These are phyloP conservation scores for Tapera naevia DNA, from an alignment of 2,797 vertebrate species.

Conservation along the genomic window DNA sequence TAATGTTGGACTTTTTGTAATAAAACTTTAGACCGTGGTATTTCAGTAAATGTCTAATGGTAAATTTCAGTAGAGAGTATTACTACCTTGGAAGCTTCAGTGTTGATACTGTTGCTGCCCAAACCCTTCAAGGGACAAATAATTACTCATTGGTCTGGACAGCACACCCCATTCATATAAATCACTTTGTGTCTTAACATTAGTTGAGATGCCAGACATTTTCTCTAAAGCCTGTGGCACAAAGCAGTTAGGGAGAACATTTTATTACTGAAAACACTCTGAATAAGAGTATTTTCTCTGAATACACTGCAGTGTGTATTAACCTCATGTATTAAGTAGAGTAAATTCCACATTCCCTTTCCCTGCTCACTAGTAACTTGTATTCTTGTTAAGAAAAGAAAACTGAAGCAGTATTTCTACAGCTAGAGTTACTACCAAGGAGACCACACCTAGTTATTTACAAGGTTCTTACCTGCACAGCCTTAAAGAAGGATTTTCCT, in stretches of 20 bases:
- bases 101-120: neutral
- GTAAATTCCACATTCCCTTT: neutral
- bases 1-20: neutral
- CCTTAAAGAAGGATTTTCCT: neutral
- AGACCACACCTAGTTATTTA: neutral
- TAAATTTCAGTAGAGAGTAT: neutral
- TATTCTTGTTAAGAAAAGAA: neutral
- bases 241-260: neutral
- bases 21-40: neutral
- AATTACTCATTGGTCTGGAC: constrained; percentile 10
- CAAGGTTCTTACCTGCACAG: neutral
- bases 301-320: neutral
- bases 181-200: neutral
- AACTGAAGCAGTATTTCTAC: neutral
- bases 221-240: neutral
- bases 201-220: neutral
- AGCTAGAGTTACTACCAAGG: neutral
- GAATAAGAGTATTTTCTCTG: neutral
- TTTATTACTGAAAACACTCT: neutral
- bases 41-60: neutral
- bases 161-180: neutral
- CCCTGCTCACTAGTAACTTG: neutral
- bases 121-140: constrained; percentile 29
- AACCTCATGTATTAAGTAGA: neutral
- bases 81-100: neutral